Evolutionary conservation across 2,113 vertebrate genomes (phyloP).

Genomic region (Thunnus maccoyii): DNA sequence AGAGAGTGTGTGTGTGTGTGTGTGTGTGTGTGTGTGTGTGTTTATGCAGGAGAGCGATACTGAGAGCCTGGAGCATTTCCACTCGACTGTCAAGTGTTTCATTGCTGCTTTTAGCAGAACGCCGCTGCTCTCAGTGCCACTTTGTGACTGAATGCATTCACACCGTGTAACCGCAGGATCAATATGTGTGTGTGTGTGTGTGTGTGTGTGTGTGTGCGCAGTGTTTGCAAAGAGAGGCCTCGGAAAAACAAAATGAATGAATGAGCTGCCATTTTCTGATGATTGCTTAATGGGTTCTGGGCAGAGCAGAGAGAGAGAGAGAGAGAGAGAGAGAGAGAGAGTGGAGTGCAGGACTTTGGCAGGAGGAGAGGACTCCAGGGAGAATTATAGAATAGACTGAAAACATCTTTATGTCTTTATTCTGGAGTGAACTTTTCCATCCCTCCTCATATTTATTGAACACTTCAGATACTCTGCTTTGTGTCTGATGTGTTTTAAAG

Average conservation of each 20-base stretch:
- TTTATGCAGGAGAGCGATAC: conserved; percentile 54
- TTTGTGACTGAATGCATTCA: conserved; percentile 38
- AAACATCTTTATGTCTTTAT: too few species aligned
- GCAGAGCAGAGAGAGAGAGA: conserved; percentile 6
- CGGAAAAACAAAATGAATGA: conserved; percentile 15
- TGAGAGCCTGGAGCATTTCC: conserved; percentile 49
- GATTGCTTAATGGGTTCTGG: conserved; percentile 45
- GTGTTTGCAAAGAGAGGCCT: background rate
- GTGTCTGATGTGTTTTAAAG: too few species aligned
- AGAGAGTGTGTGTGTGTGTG: conserved; percentile 16
- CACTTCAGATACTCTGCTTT: too few species aligned
- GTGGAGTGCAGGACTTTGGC: too few species aligned
- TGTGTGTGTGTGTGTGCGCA: too few species aligned
- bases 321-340: background rate
- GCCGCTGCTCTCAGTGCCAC: conserved; percentile 26
- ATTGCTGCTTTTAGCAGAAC: conserved; percentile 60
- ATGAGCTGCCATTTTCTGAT: conserved; percentile 35
- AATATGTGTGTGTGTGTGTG: background rate
- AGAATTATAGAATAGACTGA: too few species aligned
- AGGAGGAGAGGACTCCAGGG: too few species aligned
- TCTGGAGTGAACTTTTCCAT: too few species aligned
- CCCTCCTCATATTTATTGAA: too few species aligned
- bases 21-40: conserved; percentile 19
- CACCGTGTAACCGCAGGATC: conserved; percentile 13
- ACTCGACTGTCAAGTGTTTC: conserved; percentile 61